Conservation (phyloP, 2,888 invertebrate species). For the Drosophila meridionalis region DNA sequence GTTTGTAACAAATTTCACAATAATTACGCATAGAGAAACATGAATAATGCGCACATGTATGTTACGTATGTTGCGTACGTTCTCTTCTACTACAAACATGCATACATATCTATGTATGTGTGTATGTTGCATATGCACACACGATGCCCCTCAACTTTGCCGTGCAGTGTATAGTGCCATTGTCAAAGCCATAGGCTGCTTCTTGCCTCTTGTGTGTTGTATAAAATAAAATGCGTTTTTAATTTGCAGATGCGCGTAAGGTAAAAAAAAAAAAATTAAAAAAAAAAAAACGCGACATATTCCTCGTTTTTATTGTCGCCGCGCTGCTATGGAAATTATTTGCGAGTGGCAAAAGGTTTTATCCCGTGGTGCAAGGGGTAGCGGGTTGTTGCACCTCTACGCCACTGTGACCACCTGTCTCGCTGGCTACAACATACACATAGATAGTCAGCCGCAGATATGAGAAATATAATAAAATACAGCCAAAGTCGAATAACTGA, state of each 20-base stretch:
- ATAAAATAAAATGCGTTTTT: constrained; percentile 81
- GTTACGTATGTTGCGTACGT: constrained; percentile 54
- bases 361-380: constrained; percentile 15
- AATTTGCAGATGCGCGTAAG: constrained; percentile 80
- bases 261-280: constrained; percentile 27
- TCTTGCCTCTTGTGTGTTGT: constrained; percentile 40
- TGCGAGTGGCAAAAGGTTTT: constrained; percentile 70
- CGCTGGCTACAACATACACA: constrained; percentile 39
- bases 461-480: not conserved
- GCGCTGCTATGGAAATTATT: constrained; percentile 62
- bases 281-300: constrained; percentile 47
- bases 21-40: constrained; percentile 61
- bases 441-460: constrained; percentile 48
- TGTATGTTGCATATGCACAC: not conserved
- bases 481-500: constrained; percentile 16
- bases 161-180: constrained; percentile 58
- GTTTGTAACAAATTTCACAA: constrained; percentile 66
- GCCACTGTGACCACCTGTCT: constrained; percentile 66
- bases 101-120: not conserved
- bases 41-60: constrained; percentile 50
- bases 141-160: constrained; percentile 24
- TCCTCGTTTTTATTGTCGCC: constrained; percentile 68
- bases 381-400: not conserved
- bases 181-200: constrained; percentile 65
- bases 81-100: constrained; percentile 6